Conservation (phyloP, 2,888 invertebrate genomes). For the Hypselothyrea guttata region DNA sequence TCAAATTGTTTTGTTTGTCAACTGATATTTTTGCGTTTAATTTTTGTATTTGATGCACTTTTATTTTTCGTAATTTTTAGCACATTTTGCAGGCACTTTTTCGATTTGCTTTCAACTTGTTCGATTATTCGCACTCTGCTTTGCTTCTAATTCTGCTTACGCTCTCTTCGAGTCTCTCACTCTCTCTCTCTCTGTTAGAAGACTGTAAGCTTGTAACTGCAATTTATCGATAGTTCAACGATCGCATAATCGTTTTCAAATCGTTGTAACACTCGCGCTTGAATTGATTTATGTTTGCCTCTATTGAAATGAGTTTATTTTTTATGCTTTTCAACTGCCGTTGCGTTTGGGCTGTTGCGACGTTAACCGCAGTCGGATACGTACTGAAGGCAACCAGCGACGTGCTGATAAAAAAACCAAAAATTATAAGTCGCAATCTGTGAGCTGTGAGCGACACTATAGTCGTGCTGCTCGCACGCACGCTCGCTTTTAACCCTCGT, state of each 20-base stretch:
- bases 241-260: conserved; percentile 25
- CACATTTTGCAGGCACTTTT: conserved; percentile 54
- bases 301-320: conserved; percentile 10
- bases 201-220: too few species aligned
- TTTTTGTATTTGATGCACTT: conserved; percentile 20
- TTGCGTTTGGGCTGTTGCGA: conserved; percentile 57
- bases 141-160: conserved; percentile 20
- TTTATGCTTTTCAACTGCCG: conserved; percentile 47
- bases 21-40: conserved; percentile 6
- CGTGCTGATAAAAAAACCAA: conserved; percentile 67
- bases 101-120: conserved; percentile 16
- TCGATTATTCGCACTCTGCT: conserved; percentile 15
- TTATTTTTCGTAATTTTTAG: conserved; percentile 26
- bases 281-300: background rate
- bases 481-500: conserved; percentile 62
- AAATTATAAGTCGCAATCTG: too few species aligned
- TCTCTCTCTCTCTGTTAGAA: conserved; percentile 12
- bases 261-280: conserved; percentile 32
- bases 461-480: conserved; percentile 26
- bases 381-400: conserved; percentile 62
- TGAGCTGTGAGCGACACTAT: conserved; percentile 1
- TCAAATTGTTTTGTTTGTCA: background rate
- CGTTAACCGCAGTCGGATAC: conserved; percentile 61
- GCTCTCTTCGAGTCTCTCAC: conserved; percentile 18
- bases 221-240: conserved; percentile 13